Evolutionary conservation across 2,888 invertebrate species (phyloP), one percentile per base, ranked within the genome.

Genomic region (Eustalomyia histrio): DNA sequence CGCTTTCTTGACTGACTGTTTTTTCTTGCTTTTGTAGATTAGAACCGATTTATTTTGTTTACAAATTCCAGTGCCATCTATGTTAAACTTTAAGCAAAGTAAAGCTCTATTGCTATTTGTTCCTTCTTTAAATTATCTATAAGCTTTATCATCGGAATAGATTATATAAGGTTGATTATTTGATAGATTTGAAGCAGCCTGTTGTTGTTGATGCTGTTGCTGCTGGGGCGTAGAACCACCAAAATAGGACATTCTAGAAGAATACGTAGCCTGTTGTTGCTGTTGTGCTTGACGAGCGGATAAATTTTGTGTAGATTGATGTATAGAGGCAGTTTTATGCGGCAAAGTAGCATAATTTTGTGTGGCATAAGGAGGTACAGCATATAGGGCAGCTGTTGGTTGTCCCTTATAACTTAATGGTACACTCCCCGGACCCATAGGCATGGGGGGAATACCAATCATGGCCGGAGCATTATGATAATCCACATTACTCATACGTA

Each of bases 401-500:
- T 91, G 92, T 53, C 90, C 90, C 78, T 90, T 90, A 87, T 92
- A 89, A 87, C 91, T 89, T 61, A 92, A 91, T 83, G 93, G 93
- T 47, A 93, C 92, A 87, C 93, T 93, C 57, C 92, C 92, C 0
- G 92, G 91, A 0, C 93, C 92, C 80, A 92, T 91, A n/a, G 92
- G 92, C 86, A 91, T 88, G n/a, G 88, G 87, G 4, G 90, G 88
- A 86, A 90, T 85, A 67, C 93, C 94, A 83, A 92, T 93, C 57
- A 94, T 94, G 82, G 94, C 88, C 0, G 94, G 94, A n/a, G 93
- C 94, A 72, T 93, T 94, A 82, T 94, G 92, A 83, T 95, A 95
- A 57, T 94, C 94, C 0, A 92, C 92, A 10, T 92, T 93, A 50
- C 94, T 93, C 93, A 95, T 93, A 80, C 94, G 92, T 86, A 96